Conservation (phyloP, 2,797 vertebrate species). For the Antennarius maculatus region DNA sequence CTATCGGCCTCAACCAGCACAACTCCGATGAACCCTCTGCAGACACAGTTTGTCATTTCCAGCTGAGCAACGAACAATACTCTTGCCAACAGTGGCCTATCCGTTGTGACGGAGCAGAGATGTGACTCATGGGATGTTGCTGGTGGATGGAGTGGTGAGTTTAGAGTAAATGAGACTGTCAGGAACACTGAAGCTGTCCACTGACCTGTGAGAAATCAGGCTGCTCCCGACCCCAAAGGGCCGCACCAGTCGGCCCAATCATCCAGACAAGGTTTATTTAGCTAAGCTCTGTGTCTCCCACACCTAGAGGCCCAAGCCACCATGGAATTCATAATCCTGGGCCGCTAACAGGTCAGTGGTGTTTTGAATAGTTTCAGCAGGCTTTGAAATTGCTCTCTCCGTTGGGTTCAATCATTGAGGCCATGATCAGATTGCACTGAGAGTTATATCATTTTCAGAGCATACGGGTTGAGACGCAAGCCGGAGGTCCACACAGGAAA, state of each 20-base stretch:
- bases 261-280: slow-evolving; percentile 78
- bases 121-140: slow-evolving; percentile 56
- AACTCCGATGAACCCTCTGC: slow-evolving; percentile 51
- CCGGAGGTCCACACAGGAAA: slow-evolving; percentile 49
- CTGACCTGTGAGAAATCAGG: slow-evolving; percentile 69
- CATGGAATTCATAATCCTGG: slow-evolving; percentile 74
- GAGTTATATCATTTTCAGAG: slow-evolving; percentile 61
- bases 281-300: slow-evolving; percentile 74
- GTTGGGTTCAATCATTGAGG: slow-evolving; percentile 56
- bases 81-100: slow-evolving; percentile 46
- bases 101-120: slow-evolving; percentile 47
- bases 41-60: slow-evolving; percentile 67
- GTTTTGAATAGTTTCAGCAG: slow-evolving; percentile 75
- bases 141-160: slow-evolving; percentile 46
- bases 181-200: slow-evolving; percentile 49
- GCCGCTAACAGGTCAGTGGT: slow-evolving; percentile 55
- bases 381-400: slow-evolving; percentile 67
- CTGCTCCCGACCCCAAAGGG: slow-evolving; percentile 51
- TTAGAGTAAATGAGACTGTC: slow-evolving; percentile 60
- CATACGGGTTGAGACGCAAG: slow-evolving; percentile 18
- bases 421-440: slow-evolving; percentile 52
- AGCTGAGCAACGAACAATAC: slow-evolving; percentile 65
- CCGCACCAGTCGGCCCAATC: slow-evolving; percentile 65
- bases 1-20: slow-evolving; percentile 75
- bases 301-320: slow-evolving; percentile 58